Conservation (phyloP, 2,888 invertebrate genomes). For the Mamestra brassicae region DNA sequence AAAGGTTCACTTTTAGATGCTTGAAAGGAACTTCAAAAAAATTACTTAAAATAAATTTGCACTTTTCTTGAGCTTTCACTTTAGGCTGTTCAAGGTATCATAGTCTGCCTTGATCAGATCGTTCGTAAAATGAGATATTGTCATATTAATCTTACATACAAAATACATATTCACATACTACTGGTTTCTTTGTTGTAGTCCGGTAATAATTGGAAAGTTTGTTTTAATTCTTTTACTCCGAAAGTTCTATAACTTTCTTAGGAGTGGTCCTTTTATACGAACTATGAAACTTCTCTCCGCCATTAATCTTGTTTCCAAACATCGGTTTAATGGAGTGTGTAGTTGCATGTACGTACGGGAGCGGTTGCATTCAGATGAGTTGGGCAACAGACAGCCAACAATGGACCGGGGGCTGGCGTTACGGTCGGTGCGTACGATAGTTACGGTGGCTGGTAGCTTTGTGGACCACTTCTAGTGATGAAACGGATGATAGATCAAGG, state of each 20-base stretch:
- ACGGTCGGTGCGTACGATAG: conserved; percentile 60
- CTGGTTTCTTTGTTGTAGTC: neutral
- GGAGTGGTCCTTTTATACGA: conserved; percentile 37
- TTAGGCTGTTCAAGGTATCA: neutral
- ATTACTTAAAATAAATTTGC: too few relatives aligned
- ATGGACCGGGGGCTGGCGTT: conserved; percentile 57
- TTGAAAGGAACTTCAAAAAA: neutral
- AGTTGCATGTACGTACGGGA: conserved; percentile 77
- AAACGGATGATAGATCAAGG: conserved; percentile 60
- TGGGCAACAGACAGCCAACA: conserved; percentile 60
- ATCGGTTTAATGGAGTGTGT: conserved; percentile 81
- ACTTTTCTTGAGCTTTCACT: neutral
- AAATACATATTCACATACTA: too few relatives aligned
- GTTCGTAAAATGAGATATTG: too few relatives aligned
- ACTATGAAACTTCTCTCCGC: conserved; percentile 38
- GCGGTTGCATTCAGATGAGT: conserved; percentile 80
- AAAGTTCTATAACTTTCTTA: conserved; percentile 34
- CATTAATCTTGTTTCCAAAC: conserved; percentile 84
- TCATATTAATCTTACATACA: too few relatives aligned
- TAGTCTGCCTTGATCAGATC: too few relatives aligned
- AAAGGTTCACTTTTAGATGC: conserved; percentile 21
- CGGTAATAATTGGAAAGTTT: neutral
- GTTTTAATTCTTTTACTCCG: neutral
- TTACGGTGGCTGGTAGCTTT: conserved; percentile 65
- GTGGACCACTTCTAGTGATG: conserved; percentile 54